These are phyloP conservation scores for Nymphalis c-album DNA, from an alignment of 2,888 invertebrate genomes.

Conservation along the genomic window DNA sequence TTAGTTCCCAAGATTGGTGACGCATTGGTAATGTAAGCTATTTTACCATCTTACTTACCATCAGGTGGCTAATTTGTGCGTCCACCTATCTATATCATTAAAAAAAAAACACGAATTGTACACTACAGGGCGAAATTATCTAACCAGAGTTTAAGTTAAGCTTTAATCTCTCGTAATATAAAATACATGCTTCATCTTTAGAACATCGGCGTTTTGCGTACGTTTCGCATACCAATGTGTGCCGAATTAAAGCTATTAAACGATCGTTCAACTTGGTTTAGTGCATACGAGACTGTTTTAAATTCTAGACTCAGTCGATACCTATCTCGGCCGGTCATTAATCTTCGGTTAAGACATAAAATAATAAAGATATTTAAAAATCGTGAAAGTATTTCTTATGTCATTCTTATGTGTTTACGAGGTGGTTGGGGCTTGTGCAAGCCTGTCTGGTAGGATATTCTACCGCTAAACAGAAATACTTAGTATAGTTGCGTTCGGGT, in stretches of 20 bases:
- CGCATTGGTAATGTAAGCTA: no score
- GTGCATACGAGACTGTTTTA: constrained; percentile 26
- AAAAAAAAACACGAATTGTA: no score
- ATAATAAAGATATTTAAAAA: constrained; percentile 7
- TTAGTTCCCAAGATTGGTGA: no score
- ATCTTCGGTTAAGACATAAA: constrained; percentile 1
- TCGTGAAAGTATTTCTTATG: neutral
- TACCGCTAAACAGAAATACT: no score
- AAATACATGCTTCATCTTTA: neutral
- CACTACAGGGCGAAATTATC: neutral
- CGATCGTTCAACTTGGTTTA: constrained; percentile 32
- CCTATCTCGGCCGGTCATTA: constrained; percentile 1
- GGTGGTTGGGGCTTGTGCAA: no score
- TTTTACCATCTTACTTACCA: no score
- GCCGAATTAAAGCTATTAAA: constrained; percentile 33
- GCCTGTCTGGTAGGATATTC: no score
- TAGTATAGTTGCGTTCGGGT: no score
- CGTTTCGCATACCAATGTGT: constrained; percentile 32
- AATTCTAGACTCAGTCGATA: constrained; percentile 21
- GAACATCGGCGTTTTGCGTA: neutral
- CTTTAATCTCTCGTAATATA: neutral
- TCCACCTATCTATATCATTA: no score
- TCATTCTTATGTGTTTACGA: no score
- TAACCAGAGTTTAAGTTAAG: neutral
- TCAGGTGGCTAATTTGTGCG: no score